Percentiles rank a stretch among this genome's conserved stretches.
Conservation (phyloP, 2,113 vertebrate species). For the Plecotus auritus region DNA sequence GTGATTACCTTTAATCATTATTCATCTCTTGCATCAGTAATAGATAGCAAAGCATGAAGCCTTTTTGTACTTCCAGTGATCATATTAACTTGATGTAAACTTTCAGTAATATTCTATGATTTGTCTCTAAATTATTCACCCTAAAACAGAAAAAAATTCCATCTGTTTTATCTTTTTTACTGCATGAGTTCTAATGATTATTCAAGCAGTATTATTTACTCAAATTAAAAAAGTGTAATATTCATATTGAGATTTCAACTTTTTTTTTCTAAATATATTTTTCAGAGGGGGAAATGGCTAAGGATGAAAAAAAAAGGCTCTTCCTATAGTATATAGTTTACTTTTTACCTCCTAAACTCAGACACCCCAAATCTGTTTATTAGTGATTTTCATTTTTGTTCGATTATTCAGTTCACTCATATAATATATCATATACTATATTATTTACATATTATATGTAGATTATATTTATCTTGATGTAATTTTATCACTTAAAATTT, state of each 20-base stretch:
- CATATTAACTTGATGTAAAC: slow-evolving; percentile 36
- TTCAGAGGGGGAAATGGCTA: not conserved
- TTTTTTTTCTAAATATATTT: not conserved
- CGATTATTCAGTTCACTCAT: not conserved
- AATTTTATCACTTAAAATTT: not conserved
- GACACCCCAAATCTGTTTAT: not conserved
- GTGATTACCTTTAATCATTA: slow-evolving; percentile 17
- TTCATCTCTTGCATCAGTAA: not conserved
- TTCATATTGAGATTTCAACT: not conserved
- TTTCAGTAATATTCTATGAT: slow-evolving; percentile 9
- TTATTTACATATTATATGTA: not conserved
- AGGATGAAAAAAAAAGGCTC: not conserved
- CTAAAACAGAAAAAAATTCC: not conserved
- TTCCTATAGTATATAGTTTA: not conserved
- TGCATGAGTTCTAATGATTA: not conserved
- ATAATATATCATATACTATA: not conserved
- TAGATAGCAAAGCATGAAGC: not conserved
- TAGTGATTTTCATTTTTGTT: not conserved
- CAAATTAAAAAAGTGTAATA: not conserved
- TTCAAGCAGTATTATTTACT: not conserved
- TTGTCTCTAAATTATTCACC: not conserved
- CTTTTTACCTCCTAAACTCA: not conserved
- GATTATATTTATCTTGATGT: not conserved
- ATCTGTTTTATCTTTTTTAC: slow-evolving; percentile 25
- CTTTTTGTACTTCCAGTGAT: slow-evolving; percentile 26